Evolutionary conservation across 2,797 vertebrate genomes (phyloP).

Genomic region (Philypnodon macrostomus): DNA sequence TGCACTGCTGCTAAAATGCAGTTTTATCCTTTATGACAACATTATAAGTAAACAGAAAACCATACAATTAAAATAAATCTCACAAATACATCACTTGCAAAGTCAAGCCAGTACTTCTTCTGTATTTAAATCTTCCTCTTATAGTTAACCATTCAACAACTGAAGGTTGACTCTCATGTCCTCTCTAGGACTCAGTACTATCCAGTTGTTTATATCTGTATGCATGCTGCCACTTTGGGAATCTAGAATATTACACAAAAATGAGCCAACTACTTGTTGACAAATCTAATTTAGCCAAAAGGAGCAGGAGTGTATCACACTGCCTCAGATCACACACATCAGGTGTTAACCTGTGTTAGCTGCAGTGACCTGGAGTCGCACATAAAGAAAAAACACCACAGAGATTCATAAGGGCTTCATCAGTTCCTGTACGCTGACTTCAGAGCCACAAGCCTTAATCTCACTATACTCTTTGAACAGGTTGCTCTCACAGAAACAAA

Average conservation of each 20-base stretch:
- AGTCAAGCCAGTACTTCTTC: too few species aligned
- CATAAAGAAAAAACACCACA: constrained; percentile 15
- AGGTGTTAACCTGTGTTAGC: constrained; percentile 44
- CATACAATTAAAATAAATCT: too few species aligned
- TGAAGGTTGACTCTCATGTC: too few species aligned
- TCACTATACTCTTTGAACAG: constrained; percentile 44
- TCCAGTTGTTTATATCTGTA: too few species aligned
- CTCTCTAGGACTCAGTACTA: too few species aligned
- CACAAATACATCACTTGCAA: too few species aligned
- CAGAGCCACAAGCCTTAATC: constrained; percentile 33
- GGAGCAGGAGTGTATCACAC: constrained; percentile 14
- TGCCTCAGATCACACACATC: constrained; percentile 48
- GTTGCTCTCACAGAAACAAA: constrained; percentile 2
- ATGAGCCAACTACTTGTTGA: constrained; percentile 27
- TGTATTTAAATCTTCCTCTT: too few species aligned
- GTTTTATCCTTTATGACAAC: too few species aligned
- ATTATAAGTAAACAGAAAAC: too few species aligned
- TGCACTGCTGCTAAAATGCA: background rate
- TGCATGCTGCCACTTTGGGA: too few species aligned
- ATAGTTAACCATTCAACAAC: too few species aligned
- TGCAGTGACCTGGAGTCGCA: constrained; percentile 18
- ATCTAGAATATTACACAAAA: too few species aligned
- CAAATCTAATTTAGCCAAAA: constrained; percentile 17
- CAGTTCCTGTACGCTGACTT: constrained; percentile 33
- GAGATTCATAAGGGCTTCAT: constrained; percentile 26